Evolutionary conservation across 2,888 invertebrate species (phyloP), one percentile per base, ranked within the genome.

Genomic region (Loripinus fragilis): DNA sequence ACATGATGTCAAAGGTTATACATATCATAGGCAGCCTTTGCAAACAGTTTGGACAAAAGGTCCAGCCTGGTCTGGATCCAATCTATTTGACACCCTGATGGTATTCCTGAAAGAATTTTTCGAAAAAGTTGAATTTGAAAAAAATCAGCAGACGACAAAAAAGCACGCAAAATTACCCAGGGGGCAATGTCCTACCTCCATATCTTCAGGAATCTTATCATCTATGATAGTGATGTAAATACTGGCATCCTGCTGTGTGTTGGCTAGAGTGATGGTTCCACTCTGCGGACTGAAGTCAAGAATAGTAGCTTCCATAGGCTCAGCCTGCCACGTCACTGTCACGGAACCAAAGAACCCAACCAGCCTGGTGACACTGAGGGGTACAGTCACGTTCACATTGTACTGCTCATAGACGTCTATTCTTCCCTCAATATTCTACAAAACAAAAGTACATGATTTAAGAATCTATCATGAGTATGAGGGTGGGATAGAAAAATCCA

Each of bases 171-270:
- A n/a, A n/a, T n/a, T n/a, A n/a, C n/a, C n/a, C n/a, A n/a, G n/a
- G n/a, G n/a, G n/a, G n/a, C n/a, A n/a, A n/a, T n/a, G n/a, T n/a
- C 41, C 48, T 70, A 93, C 93, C 91, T 93, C 91, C 85, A 92
- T 87, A 5, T 81, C 71, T 77, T 93, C 93, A 20, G 90, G 83
- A 20, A 87, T 71, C 0, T 77, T 81, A 74, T 93, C 93, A 83
- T 93, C 93, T 28, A 91, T 74, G 23, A 93, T 91, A 10, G 85
- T 85, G 20, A 93, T 86, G 20, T 85, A 73, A 33, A 93, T 91
- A 69, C 71, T 76, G 15, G 90, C 89, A 48, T 81, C 85, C 38
- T 80, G 80, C 76, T 91, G 87, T 1, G 87, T 89, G 55, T 90
- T 87, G 20, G 76, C 80, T 74, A 93, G 86, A 28, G 45, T 80